Evolutionary conservation across 2,888 invertebrate species (phyloP), one percentile per base, ranked within the genome.

Genomic region (Napeogenes sylphis): DNA sequence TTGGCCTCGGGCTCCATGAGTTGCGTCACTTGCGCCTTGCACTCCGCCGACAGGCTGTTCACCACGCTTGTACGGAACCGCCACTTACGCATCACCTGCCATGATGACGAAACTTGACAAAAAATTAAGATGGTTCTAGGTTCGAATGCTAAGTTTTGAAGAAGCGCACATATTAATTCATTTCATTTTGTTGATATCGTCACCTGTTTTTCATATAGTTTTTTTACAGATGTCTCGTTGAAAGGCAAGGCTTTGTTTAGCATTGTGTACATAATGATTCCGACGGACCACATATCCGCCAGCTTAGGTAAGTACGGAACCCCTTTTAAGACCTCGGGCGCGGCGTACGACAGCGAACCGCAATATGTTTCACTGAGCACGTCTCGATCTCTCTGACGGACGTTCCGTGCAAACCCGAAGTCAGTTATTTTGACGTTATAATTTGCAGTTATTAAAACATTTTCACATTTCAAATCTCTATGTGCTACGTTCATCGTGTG

Each of bases 281-380:
- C 96, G 56, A 95, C 78, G 2, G 95, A 95, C 97, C 96, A 97
- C 74, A 96, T 91, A 77, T 97, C 97, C 1, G 94, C 92, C 59
- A 91, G 75, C 81, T 94, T 94, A 0, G 95, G 94, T 73, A 94
- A 88, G 76, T 95, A 95, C 0, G 95, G 94, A 45, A 92, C 91
- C 0, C 95, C 96, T 65, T 90, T 79, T 89, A 92, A 61, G 56
- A 90, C 86, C 84, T 97, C 97, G 0, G 97, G 97, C 0, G 97
- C 95, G 0, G 95, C 96, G 79, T 97, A 97, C 5, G 96, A 96
- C n/a, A 96, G 86, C 13, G 96, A 96, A 0, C 97, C 97, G 76
- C 97, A 97, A 77, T 95, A 97, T 0, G 97, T 97, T 74, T 94
- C 93, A 71, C 96, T 96, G 58, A 94, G 77, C 10, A 94, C 79